Evolutionary conservation across 2,888 invertebrate genomes (phyloP), one percentile per base, ranked within the genome.

Genomic region (Coelinius sp.): DNA sequence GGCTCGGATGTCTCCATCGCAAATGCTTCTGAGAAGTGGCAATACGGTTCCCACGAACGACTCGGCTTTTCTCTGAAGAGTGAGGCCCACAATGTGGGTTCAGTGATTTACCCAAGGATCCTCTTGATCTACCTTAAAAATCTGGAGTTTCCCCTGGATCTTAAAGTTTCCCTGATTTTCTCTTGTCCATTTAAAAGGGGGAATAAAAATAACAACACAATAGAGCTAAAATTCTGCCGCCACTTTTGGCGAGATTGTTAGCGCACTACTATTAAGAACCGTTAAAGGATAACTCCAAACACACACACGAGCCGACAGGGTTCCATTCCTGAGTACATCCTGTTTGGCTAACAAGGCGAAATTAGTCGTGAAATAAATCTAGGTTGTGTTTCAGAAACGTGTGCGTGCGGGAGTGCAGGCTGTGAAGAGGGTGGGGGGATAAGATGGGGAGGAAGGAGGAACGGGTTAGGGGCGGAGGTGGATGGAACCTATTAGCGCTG

Each of bases 11-110:
- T 79, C 80, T 79, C 77, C 78, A 76, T 75, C 76, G 73, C 68
- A 76, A 64, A 75, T 74, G 77, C 76, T 85, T 85, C 85, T 80
- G 72, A 76, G 85, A 85, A 85, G 81, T 76, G 75, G 79, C 80
- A 79, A 77, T 81, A 81, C 77, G 81, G 83, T 85, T 85, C 85
- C 82, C 83, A 84, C 82, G 82, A 85, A 85, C 81, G 78, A 78
- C 77, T 78, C 77, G 79, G 80, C 79, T 85, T 85, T 85, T 85
- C 85, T 82, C 79, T 82, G 85, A 85, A 85, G 73, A 6, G 41
- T 17, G 27, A 35, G 25, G 6, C 53, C 53, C 17, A 22, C 17
- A 25, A 17, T n/a, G n/a, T n/a, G 17, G 49, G 49, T 25, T 22
- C 6, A 53, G 14, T n/a, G 25, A 53, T 53, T 53, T 52, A 24